A percentile compares a stretch with the other conserved stretches of the same genome.
Evolutionary conservation across 1,140 invertebrate genomes (phyloP).

Genomic region (Eubasilissa regina): DNA sequence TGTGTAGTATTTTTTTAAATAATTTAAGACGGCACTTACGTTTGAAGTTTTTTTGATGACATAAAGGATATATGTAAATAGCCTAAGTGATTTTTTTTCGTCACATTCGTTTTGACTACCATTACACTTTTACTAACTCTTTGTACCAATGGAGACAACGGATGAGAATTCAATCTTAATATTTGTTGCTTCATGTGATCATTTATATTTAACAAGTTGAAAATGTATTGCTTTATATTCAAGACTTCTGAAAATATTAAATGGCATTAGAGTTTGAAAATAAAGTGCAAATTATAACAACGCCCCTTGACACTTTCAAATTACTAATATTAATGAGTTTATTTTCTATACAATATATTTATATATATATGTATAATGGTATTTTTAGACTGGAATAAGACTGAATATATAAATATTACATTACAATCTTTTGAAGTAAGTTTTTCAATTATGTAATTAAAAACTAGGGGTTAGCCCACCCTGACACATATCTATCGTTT

Average conservation of each 20-base stretch:
- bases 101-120: slow-evolving; percentile 83
- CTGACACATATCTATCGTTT: too few relatives aligned
- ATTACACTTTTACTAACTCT: slow-evolving; percentile 84
- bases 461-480: too few relatives aligned
- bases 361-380: background rate
- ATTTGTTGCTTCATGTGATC: slow-evolving; percentile 80
- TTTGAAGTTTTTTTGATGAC: slow-evolving; percentile 65
- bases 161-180: slow-evolving; percentile 72
- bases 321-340: slow-evolving; percentile 4
- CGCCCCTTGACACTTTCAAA: background rate
- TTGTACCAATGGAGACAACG: slow-evolving; percentile 82
- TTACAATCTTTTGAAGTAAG: background rate
- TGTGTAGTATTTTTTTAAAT: background rate
- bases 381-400: background rate
- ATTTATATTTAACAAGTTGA: slow-evolving; percentile 78
- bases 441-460: background rate
- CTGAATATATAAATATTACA: background rate
- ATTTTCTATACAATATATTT: background rate
- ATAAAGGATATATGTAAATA: slow-evolving; percentile 82
- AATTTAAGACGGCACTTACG: too few relatives aligned
- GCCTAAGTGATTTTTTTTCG: slow-evolving; percentile 82
- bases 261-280: background rate
- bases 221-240: slow-evolving; percentile 77
- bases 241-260: slow-evolving; percentile 66
- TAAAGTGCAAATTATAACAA: background rate